Percentiles rank a stretch among this genome's conserved stretches.
Evolutionary conservation across 1,140 invertebrate genomes (phyloP).

Genomic region (Micrasema minimum): DNA sequence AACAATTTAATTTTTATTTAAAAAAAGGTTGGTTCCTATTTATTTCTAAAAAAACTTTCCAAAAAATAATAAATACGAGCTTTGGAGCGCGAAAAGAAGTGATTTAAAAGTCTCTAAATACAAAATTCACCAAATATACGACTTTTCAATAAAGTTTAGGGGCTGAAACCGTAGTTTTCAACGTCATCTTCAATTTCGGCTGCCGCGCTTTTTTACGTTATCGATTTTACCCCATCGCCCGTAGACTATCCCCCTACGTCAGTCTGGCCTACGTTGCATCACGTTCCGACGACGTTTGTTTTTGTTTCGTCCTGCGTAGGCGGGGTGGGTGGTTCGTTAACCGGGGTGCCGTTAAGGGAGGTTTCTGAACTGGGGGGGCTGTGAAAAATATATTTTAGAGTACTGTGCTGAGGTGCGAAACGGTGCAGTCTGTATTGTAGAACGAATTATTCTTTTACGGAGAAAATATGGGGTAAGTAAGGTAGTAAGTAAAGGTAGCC

Average conservation of each 20-base stretch:
- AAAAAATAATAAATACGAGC: too few relatives aligned
- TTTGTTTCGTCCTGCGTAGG: conserved; percentile 52
- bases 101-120: too few relatives aligned
- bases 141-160: too few relatives aligned
- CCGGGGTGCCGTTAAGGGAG: conserved; percentile 1
- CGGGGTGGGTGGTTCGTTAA: conserved; percentile 17
- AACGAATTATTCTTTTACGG: neutral
- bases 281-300: conserved; percentile 52
- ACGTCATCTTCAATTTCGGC: conserved; percentile 43
- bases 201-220: conserved; percentile 39
- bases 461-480: neutral
- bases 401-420: conserved; percentile 12
- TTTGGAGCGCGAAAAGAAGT: too few relatives aligned
- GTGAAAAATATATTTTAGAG: conserved; percentile 28
- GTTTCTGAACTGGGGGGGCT: neutral
- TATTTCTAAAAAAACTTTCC: too few relatives aligned
- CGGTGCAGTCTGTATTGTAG: too few relatives aligned
- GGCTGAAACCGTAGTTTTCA: conserved; percentile 10
- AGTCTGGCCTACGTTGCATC: conserved; percentile 54
- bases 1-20: too few relatives aligned
- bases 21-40: too few relatives aligned
- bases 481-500: too few relatives aligned
- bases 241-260: neutral
- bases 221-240: conserved; percentile 27
- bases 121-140: too few relatives aligned